Evolutionary conservation across 2,113 vertebrate genomes (phyloP).

Genomic region (Pygoscelis antarcticus): DNA sequence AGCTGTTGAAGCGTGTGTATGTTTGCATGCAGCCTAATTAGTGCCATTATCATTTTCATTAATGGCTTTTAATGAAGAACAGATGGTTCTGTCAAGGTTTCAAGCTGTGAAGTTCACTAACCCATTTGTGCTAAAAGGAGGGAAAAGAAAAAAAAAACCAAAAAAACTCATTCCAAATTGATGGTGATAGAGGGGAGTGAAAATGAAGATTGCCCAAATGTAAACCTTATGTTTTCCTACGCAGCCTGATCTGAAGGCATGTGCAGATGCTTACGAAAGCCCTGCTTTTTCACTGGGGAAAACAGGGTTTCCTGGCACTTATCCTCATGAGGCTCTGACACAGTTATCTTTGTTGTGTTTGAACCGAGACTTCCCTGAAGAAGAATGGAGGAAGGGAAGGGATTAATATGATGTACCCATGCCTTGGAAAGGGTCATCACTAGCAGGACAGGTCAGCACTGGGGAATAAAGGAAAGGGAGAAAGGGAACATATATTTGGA

Average conservation of each 20-base stretch:
- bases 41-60: conserved; percentile 52
- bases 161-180: not conserved
- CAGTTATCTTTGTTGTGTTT: not conserved
- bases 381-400: not conserved
- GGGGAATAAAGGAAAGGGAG: not conserved
- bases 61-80: conserved; percentile 69
- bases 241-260: not conserved
- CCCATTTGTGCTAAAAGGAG: conserved; percentile 32
- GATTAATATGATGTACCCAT: not conserved
- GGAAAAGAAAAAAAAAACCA: not conserved
- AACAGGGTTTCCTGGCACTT: not conserved
- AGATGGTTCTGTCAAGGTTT: conserved; percentile 52
- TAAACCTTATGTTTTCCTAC: not conserved
- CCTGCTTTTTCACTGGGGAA: not conserved
- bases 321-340: not conserved
- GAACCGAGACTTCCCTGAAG: not conserved
- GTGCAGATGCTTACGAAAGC: not conserved
- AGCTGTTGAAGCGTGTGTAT: conserved; percentile 27
- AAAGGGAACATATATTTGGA: not conserved
- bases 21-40: conserved; percentile 66
- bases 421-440: not conserved
- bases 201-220: not conserved
- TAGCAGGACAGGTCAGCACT: not conserved
- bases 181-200: not conserved
- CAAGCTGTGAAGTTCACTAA: conserved; percentile 54